A percentile compares a stretch with the other conserved stretches of the same genome.
Evolutionary conservation across 92 coral and sea anemone species (phyloP).

Genomic region (Epizoanthus stellaris): DNA sequence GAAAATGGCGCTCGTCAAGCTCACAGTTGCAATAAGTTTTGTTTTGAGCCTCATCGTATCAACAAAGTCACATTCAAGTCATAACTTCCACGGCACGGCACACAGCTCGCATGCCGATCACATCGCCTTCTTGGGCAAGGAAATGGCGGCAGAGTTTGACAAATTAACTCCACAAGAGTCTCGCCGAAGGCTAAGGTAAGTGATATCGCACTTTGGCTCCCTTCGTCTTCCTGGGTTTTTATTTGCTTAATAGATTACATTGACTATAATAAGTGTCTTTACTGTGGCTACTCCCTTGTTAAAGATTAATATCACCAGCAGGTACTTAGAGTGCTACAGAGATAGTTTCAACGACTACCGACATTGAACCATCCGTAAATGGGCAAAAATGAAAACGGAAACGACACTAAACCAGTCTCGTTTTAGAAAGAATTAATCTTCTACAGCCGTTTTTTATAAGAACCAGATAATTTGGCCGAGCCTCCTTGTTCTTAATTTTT

Average conservation of each 20-base stretch:
- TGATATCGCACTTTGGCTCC: background rate
- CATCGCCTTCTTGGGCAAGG: conserved; percentile 88
- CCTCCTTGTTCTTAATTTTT: too few species aligned
- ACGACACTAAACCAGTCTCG: too few species aligned
- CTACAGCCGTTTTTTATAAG: too few species aligned
- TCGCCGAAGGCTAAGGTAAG: conserved; percentile 88
- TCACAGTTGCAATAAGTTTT: background rate
- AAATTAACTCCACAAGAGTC: conserved; percentile 86
- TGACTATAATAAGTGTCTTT: background rate
- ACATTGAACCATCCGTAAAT: too few species aligned
- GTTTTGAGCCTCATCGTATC: background rate
- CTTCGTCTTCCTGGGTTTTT: background rate
- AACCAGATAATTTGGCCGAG: too few species aligned
- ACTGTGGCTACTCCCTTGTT: background rate
- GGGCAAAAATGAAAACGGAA: too few species aligned
- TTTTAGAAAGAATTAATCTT: too few species aligned
- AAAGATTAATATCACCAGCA: background rate
- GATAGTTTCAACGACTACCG: too few species aligned
- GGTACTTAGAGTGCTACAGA: background rate
- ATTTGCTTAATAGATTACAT: background rate
- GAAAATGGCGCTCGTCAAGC: background rate
- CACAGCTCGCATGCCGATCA: conserved; percentile 86
- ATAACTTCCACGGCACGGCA: conserved; percentile 27
- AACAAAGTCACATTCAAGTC: conserved; percentile 43
- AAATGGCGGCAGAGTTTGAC: conserved; percentile 90